A percentile compares a stretch with the other conserved stretches of the same genome.
Evolutionary conservation across 2,797 vertebrate species (phyloP).

Genomic region (Arrhamphus sclerolepis): DNA sequence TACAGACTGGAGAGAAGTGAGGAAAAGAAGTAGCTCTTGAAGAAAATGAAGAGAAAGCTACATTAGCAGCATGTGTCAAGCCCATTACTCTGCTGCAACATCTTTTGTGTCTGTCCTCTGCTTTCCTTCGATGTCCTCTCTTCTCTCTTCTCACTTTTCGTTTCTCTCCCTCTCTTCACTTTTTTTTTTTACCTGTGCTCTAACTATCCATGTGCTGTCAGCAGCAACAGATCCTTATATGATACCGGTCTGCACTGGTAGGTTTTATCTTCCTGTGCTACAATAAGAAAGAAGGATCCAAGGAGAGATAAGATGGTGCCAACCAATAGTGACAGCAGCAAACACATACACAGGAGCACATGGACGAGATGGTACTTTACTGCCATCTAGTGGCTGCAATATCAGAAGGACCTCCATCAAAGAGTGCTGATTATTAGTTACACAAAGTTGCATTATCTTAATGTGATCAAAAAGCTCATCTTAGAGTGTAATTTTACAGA

Average conservation of each 20-base stretch:
- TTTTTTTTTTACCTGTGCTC: conserved; percentile 66
- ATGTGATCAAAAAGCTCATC: conserved; percentile 44
- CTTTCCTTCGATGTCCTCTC: conserved; percentile 48
- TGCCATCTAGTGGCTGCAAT: conserved; percentile 75
- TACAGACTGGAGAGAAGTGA: conserved; percentile 35
- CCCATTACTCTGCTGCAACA: conserved; percentile 75
- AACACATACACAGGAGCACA: conserved; percentile 41
- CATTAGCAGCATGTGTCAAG: conserved; percentile 69
- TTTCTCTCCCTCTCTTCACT: conserved; percentile 53
- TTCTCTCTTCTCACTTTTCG: conserved; percentile 47
- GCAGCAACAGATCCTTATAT: conserved; percentile 79
- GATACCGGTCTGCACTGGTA: conserved; percentile 75
- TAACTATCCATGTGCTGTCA: conserved; percentile 78
- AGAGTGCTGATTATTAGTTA: conserved; percentile 27
- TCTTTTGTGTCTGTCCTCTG: conserved; percentile 43
- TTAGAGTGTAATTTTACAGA: conserved; percentile 44
- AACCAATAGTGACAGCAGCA: conserved; percentile 69
- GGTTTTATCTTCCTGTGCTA: conserved; percentile 79
- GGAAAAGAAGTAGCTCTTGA: conserved; percentile 40
- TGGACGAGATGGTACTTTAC: conserved; percentile 65
- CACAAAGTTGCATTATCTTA: conserved; percentile 28
- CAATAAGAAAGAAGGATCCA: conserved; percentile 76
- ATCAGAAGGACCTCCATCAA: conserved; percentile 6
- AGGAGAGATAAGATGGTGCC: conserved; percentile 75
- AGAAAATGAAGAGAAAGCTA: conserved; percentile 60